A percentile compares a stretch with the other conserved stretches of the same genome.
Evolutionary conservation across 23 tunicate species (phyloP).

Genomic region (Ascidia mentula): DNA sequence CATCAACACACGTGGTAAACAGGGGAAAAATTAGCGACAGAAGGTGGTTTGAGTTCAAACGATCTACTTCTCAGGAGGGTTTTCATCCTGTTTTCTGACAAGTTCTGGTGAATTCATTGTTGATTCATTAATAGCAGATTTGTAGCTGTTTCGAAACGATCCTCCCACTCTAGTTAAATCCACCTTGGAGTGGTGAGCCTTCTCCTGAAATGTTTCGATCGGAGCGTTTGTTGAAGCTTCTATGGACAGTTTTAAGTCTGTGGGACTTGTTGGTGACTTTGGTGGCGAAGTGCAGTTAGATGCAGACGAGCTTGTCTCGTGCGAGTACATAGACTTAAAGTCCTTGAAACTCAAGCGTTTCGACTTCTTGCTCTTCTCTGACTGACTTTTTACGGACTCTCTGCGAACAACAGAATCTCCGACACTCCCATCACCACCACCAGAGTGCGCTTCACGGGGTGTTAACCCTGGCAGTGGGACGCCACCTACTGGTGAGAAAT

Average conservation of each 20-base stretch:
- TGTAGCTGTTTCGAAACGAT: constrained; percentile 28
- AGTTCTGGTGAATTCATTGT: background rate
- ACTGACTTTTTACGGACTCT: constrained; percentile 4
- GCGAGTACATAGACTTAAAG: background rate
- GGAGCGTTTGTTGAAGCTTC: background rate
- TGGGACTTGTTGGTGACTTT: background rate
- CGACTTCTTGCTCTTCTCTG: background rate
- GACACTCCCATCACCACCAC: background rate
- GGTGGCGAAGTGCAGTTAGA: background rate
- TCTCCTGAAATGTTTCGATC: background rate
- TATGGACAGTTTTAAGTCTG: background rate
- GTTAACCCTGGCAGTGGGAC: constrained; percentile 40
- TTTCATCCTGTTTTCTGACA: background rate
- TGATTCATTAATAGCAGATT: constrained; percentile 36
- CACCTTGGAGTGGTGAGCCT: background rate
- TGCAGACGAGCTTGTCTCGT: background rate
- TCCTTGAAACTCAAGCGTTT: background rate
- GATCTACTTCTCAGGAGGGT: background rate
- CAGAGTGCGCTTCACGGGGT: background rate
- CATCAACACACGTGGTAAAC: too few relatives aligned
- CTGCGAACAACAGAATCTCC: constrained; percentile 10
- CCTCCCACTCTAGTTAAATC: constrained; percentile 4
- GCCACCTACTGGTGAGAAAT: constrained; percentile 40
- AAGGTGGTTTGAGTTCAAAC: too few relatives aligned
- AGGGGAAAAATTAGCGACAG: too few relatives aligned